phyloP scores from a whole-genome alignment of 1,140 invertebrate genomes.

The Eumeta japonica region DNA sequence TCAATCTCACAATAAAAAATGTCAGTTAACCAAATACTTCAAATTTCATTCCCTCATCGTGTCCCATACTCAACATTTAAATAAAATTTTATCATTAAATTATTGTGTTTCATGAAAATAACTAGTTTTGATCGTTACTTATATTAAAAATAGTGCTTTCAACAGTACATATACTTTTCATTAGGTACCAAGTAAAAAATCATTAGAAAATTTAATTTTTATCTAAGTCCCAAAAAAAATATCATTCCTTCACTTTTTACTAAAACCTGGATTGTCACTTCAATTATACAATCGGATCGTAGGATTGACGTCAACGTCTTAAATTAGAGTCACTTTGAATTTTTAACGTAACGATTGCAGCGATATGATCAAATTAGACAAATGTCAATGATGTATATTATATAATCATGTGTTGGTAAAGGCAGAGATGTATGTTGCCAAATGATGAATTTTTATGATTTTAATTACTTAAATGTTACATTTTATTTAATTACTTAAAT shows the following conservation, averaged over 20 bases:
- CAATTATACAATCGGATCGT: no score
- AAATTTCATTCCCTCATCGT: not conserved
- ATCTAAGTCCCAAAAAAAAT: not conserved
- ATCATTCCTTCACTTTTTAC: conserved; percentile 1
- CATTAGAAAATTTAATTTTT: conserved; percentile 1
- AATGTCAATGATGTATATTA: no score
- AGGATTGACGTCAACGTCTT: no score
- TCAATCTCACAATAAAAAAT: not conserved
- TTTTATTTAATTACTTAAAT: no score
- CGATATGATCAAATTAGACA: no score
- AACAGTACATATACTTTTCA: conserved; percentile 1
- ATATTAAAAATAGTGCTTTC: conserved; percentile 1
- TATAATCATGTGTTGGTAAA: no score
- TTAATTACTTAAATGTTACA: no score
- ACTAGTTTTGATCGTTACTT: not conserved
- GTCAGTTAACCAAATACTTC: not conserved
- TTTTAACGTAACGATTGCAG: no score
- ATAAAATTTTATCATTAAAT: not conserved
- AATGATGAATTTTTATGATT: no score
- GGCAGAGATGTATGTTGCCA: no score
- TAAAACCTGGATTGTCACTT: no score
- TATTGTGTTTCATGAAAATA: not conserved
- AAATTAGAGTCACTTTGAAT: no score
- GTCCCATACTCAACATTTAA: not conserved
- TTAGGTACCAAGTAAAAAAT: conserved; percentile 1